Conservation (phyloP, 2,888 invertebrate genomes). For the Acrocyrtus sp. region DNA sequence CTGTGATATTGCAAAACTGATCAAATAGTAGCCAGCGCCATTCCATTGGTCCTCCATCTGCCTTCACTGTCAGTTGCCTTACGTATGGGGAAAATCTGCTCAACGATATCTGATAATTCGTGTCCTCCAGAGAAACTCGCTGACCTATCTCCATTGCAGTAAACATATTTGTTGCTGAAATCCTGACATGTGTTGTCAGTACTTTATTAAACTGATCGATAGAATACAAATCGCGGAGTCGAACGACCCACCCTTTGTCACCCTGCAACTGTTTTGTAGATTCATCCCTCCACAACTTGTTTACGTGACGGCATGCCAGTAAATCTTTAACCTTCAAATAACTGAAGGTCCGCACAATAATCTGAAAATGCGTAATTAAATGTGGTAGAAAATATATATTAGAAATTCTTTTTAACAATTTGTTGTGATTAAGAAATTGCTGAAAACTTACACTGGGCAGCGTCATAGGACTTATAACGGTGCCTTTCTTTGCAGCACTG, state of each 20-base stretch:
- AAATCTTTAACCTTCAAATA: conserved; percentile 16
- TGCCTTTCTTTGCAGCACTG: not conserved
- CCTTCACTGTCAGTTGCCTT: not conserved
- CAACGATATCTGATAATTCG: conserved; percentile 4
- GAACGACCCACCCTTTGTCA: not conserved
- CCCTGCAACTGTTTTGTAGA: conserved; percentile 11
- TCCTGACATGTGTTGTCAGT: not conserved
- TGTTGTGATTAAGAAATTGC: too few species aligned
- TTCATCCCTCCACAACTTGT: conserved; percentile 32
- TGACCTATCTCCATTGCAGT: not conserved
- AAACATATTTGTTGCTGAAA: conserved; percentile 2
- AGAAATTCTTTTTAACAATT: too few species aligned
- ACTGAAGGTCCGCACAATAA: conserved; percentile 5
- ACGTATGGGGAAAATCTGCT: not conserved
- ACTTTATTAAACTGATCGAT: conserved; percentile 24
- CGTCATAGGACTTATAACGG: conserved; percentile 15
- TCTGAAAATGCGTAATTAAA: conserved; percentile 1
- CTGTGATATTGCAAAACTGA: conserved; percentile 29
- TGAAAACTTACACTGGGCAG: conserved; percentile 29
- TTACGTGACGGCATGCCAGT: conserved; percentile 16
- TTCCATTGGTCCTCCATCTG: conserved; percentile 7
- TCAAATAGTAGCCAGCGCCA: conserved; percentile 36
- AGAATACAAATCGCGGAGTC: conserved; percentile 9
- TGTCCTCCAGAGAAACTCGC: conserved; percentile 6
- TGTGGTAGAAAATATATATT: too few species aligned